Evolutionary conservation across 2,888 invertebrate species (phyloP), one percentile per base, ranked within the genome.

Genomic region (Callyntrura guangdongensis): DNA sequence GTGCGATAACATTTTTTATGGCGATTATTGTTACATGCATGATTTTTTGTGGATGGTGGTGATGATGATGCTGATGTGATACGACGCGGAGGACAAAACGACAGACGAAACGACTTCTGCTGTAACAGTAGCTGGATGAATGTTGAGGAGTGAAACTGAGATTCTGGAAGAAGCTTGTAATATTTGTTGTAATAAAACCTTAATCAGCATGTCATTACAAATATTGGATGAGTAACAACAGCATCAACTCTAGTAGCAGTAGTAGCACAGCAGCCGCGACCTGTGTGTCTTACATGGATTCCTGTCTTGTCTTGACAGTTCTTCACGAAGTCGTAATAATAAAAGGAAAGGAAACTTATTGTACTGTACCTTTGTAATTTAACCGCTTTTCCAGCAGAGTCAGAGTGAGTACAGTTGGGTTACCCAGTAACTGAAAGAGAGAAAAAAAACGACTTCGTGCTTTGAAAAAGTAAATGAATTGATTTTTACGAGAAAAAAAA

Each of bases 51-150:
- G 64, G 64, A 36, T 69, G 69, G 12, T 67, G 67, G n/a, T 67
- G 67, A 67, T 77, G 36, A 72, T 67, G 67, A 14, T 67, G 67
- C 14, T 53, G 36, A 72, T 77, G 49, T 53, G 81, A 81, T 81
- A 53, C 59, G 81, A 81, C 81, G 45, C n/a, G 45, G 56, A 85
- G 72, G 69, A 85, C 72, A 85, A 84, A 85, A 69, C 53, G 85
- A 36, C 72, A 85, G 69, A 69, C 72, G 59, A 27, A 53, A 53
- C 72, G 69, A 85, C 72, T 85, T 27, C 67, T 69, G 53, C 22
- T 6, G 81, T 69, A 45, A 87, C 81, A 87, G 86, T 87, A 87
- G 79, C 61, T 36, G 49, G 14, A 79, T 86, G 49, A 86, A 77
- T 86, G 69, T 22, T 53, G 14, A 81, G 67, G 12, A 61, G 69